Percentiles rank a stretch among this genome's conserved stretches.
Evolutionary conservation across 2,113 vertebrate genomes (phyloP).

Genomic region (Pelmatolapia mariae): DNA sequence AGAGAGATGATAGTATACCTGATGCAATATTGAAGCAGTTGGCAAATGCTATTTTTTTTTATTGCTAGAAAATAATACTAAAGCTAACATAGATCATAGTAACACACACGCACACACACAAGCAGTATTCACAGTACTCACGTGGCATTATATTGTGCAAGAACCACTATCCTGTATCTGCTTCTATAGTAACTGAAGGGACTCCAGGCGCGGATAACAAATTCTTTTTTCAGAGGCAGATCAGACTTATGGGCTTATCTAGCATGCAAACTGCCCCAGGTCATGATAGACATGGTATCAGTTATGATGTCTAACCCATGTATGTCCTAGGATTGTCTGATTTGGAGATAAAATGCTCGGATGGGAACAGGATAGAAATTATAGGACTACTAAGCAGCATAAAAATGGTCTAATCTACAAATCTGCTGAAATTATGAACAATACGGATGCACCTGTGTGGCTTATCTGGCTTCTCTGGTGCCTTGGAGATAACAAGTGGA

Average conservation of each 20-base stretch:
- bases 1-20: conserved; percentile 12
- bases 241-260: background rate
- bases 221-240: background rate
- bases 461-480: background rate
- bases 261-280: background rate
- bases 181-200: background rate
- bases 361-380: background rate
- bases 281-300: background rate
- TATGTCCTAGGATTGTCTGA: background rate
- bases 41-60: conserved; percentile 2
- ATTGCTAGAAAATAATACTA: background rate
- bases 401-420: background rate
- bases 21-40: conserved; percentile 15
- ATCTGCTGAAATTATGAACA: conserved; percentile 1
- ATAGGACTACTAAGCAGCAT: background rate
- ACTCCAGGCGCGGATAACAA: background rate
- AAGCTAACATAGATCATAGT: background rate
- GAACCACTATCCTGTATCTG: background rate
- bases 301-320: background rate
- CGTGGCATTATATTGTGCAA: background rate
- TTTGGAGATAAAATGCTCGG: background rate
- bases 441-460: background rate
- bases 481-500: background rate
- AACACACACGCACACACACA: background rate
- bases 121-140: background rate